Conservation (phyloP, 2,113 vertebrate genomes). For the Physeter macrocephalus region DNA sequence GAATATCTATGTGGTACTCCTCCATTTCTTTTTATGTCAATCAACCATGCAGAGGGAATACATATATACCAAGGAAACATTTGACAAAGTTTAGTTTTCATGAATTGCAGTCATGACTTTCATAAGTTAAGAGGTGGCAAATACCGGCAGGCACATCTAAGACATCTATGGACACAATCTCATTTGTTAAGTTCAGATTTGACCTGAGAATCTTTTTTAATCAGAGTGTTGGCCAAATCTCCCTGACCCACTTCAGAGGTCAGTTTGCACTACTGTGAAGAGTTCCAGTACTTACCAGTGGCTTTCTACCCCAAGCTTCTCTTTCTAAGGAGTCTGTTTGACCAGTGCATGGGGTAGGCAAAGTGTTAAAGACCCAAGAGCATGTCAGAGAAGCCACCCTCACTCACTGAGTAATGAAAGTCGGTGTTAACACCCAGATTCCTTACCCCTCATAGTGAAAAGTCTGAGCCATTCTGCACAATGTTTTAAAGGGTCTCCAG, state of each 20-base stretch:
- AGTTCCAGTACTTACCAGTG: neutral
- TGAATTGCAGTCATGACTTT: neutral
- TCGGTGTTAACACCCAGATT: neutral
- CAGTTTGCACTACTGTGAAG: neutral
- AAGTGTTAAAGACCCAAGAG: neutral
- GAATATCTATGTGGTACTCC: neutral
- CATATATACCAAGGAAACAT: neutral
- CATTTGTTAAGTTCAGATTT: neutral
- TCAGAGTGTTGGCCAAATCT: neutral
- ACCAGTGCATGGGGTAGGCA: accelerated
- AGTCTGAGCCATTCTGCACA: neutral
- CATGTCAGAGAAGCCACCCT: neutral
- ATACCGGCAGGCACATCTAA: neutral
- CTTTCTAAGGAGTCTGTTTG: neutral
- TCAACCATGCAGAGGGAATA: neutral
- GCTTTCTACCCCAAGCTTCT: neutral
- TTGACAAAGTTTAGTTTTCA: neutral
- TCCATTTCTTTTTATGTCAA: neutral
- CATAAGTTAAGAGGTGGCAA: neutral
- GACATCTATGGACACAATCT: neutral
- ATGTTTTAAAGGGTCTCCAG: neutral
- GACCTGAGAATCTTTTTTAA: neutral
- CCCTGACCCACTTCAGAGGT: neutral
- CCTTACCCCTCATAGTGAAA: accelerated
- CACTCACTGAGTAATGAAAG: neutral